These are phyloP conservation scores for Euzophera pinguis DNA, from an alignment of 2,888 invertebrate species.

Conservation along the genomic window DNA sequence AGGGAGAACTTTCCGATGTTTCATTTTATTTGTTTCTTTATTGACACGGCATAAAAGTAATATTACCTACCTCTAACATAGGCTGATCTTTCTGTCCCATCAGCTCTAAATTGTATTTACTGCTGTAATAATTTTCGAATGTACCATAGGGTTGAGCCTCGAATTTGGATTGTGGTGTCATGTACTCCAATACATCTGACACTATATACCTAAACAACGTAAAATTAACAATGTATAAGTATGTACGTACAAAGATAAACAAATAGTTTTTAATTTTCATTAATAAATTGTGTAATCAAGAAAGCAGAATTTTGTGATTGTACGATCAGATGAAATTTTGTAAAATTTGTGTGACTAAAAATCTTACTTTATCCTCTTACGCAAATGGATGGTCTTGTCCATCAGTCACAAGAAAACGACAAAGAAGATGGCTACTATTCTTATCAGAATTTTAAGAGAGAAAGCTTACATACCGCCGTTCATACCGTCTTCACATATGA, in stretches of 20 bases:
- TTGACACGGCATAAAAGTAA: background rate
- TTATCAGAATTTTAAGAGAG: too few relatives aligned
- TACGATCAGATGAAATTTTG: too few relatives aligned
- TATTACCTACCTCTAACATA: constrained; percentile 86
- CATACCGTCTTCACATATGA: too few relatives aligned
- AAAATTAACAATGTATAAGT: background rate
- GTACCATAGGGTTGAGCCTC: constrained; percentile 77
- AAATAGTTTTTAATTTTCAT: background rate
- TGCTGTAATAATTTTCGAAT: constrained; percentile 87
- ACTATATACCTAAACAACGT: constrained; percentile 81
- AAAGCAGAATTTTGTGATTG: too few relatives aligned
- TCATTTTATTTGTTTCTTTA: too few relatives aligned
- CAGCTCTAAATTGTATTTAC: constrained; percentile 85
- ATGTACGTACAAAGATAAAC: background rate
- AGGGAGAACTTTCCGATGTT: too few relatives aligned
- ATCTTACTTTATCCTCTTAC: too few relatives aligned
- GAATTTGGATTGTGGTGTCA: constrained; percentile 84
- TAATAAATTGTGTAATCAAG: background rate
- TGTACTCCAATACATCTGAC: constrained; percentile 82
- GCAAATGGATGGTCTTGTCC: too few relatives aligned
- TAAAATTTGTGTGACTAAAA: too few relatives aligned
- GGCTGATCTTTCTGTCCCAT: constrained; percentile 83
- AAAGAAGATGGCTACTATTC: too few relatives aligned
- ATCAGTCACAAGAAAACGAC: too few relatives aligned
- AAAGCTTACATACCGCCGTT: too few relatives aligned